A percentile compares a stretch with the other conserved stretches of the same genome.
Conservation (phyloP, 2,888 invertebrate genomes). For the Scrobipalpa costella region DNA sequence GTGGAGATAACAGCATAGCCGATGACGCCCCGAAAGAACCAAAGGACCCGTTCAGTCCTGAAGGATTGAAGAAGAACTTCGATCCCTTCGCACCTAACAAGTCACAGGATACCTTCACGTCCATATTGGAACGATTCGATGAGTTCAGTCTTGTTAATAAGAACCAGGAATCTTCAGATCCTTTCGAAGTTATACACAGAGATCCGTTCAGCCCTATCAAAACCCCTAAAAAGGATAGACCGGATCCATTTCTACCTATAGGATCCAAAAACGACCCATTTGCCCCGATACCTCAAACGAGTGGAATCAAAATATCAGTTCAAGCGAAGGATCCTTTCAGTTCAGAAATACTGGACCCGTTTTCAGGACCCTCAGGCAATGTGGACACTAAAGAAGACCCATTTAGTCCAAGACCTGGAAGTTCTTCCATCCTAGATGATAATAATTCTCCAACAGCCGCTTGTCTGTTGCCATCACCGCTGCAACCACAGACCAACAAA, state of each 20-base stretch:
- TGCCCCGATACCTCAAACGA: constrained; percentile 9
- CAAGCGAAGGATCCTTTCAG: constrained; percentile 20
- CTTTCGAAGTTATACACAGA: constrained; percentile 64
- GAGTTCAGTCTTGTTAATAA: constrained; percentile 60
- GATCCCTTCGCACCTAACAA: constrained; percentile 78
- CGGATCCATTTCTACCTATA: constrained; percentile 26
- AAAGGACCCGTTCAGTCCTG: constrained; percentile 82
- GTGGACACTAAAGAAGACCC: constrained; percentile 36
- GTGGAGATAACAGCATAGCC: constrained; percentile 86
- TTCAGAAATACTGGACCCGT: background rate
- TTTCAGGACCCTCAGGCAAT: constrained; percentile 6
- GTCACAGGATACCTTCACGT: constrained; percentile 45
- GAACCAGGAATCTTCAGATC: constrained; percentile 45
- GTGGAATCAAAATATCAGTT: background rate
- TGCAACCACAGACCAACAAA: constrained; percentile 75
- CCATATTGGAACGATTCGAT: constrained; percentile 59
- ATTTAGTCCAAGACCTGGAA: constrained; percentile 38
- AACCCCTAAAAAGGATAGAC: background rate
- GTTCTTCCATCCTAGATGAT: constrained; percentile 65
- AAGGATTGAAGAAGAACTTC: constrained; percentile 65
- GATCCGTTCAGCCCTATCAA: constrained; percentile 42
- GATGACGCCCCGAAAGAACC: constrained; percentile 73
- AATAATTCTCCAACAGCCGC: constrained; percentile 68
- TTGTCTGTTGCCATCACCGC: constrained; percentile 80
- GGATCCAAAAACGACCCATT: constrained; percentile 25